Evolutionary conservation across 2,888 invertebrate genomes (phyloP).

Genomic region (Ommatoiulus sabulosus): DNA sequence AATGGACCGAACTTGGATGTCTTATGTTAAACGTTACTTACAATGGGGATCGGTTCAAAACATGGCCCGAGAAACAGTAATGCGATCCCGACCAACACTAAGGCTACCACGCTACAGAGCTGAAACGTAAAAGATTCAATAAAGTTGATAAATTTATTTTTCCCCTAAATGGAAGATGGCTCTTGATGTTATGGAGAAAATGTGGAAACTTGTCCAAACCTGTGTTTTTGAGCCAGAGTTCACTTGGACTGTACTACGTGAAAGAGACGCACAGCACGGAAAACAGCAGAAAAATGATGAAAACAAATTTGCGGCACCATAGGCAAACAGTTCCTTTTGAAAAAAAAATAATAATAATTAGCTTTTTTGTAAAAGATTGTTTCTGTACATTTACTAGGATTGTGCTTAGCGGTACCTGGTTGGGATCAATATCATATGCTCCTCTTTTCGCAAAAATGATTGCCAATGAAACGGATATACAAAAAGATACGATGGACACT

Average conservation of each 20-base stretch:
- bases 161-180: not conserved
- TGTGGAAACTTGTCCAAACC: slow-evolving; percentile 32
- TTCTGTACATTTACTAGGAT: no score
- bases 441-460: slow-evolving; percentile 79
- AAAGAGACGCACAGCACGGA: slow-evolving; percentile 75
- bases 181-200: not conserved
- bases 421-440: slow-evolving; percentile 77
- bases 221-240: slow-evolving; percentile 59
- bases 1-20: not conserved
- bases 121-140: slow-evolving; percentile 43
- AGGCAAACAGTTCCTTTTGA: slow-evolving; percentile 63
- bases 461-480: slow-evolving; percentile 80
- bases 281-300: slow-evolving; percentile 69
- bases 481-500: slow-evolving; percentile 79
- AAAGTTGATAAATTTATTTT: not conserved
- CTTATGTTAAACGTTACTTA: slow-evolving; percentile 66
- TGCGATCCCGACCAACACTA: slow-evolving; percentile 79
- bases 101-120: slow-evolving; percentile 83
- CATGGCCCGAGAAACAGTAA: slow-evolving; percentile 89
- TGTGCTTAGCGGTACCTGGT: slow-evolving; percentile 71
- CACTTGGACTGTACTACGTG: slow-evolving; percentile 62
- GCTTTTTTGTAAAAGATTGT: no score
- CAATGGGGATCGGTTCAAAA: slow-evolving; percentile 85
- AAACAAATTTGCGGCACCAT: slow-evolving; percentile 77
- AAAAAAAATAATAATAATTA: not conserved